phyloP scores from a whole-genome alignment of 2,797 vertebrate species.

The Apogon hyalosoma region DNA sequence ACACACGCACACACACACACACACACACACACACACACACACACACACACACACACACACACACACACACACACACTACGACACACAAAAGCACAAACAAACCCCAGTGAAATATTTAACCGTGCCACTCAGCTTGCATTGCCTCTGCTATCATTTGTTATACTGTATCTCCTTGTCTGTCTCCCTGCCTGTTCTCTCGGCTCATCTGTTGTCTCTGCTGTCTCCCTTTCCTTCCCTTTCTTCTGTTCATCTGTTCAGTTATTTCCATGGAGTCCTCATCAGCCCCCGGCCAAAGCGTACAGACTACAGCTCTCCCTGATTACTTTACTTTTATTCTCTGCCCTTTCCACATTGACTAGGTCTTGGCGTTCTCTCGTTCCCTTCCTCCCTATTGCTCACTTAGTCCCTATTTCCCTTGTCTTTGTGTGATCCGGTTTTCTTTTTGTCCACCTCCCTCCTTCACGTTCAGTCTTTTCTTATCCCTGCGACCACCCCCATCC shows the following conservation, averaged over 20 bases:
- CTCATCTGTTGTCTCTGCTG: constrained; percentile 79
- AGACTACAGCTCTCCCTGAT: constrained; percentile 29
- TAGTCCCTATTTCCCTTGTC: constrained; percentile 21
- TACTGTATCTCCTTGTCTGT: constrained; percentile 64
- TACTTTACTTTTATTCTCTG: constrained; percentile 44
- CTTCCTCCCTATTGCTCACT: constrained; percentile 4
- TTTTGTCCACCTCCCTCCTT: constrained; percentile 26
- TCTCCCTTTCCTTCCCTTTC: constrained; percentile 62
- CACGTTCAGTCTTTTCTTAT: constrained; percentile 40
- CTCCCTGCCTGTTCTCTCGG: constrained; percentile 64
- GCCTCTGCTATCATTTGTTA: constrained; percentile 69
- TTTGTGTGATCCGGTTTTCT: constrained; percentile 28
- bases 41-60: constrained; percentile 31
- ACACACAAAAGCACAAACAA: constrained; percentile 72
- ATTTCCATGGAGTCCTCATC: constrained; percentile 58
- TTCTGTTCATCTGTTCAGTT: constrained; percentile 76
- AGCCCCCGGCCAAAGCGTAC: constrained; percentile 43
- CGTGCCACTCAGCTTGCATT: constrained; percentile 49
- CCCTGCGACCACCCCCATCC: background rate
- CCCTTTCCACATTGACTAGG: constrained; percentile 17
- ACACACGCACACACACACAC: constrained; percentile 7
- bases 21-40: constrained; percentile 28
- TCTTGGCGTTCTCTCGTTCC: constrained; percentile 21
- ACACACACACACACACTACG: constrained; percentile 12
- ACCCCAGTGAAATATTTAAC: constrained; percentile 78